Conservation (phyloP, 2,888 invertebrate species). For the Dasysyrphus tricinctus region DNA sequence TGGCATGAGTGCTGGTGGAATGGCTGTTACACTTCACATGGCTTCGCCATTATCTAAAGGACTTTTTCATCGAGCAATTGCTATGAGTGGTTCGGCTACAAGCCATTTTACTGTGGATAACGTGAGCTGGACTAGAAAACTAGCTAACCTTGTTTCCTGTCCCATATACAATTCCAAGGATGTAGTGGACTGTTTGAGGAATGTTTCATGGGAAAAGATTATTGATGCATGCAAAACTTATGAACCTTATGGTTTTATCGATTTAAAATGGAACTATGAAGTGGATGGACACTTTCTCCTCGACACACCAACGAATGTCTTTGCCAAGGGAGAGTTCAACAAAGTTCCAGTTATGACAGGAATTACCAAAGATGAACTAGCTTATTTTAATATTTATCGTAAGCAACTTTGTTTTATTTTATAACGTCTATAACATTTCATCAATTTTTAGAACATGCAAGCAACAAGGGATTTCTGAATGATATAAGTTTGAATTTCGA, state of each 20-base stretch:
- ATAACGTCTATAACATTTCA: neutral
- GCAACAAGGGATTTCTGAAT: slow-evolving; percentile 76
- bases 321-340: slow-evolving; percentile 84
- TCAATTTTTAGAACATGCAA: slow-evolving; percentile 75
- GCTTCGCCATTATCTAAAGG: slow-evolving; percentile 87
- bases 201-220: slow-evolving; percentile 77
- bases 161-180: slow-evolving; percentile 84
- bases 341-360: slow-evolving; percentile 87
- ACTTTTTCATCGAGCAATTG: slow-evolving; percentile 88
- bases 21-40: slow-evolving; percentile 84
- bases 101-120: slow-evolving; percentile 84
- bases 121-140: slow-evolving; percentile 85
- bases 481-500: slow-evolving; percentile 78
- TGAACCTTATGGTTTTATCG: slow-evolving; percentile 78
- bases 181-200: slow-evolving; percentile 85
- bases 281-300: slow-evolving; percentile 87
- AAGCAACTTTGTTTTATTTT: neutral
- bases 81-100: slow-evolving; percentile 87
- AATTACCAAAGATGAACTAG: slow-evolving; percentile 85
- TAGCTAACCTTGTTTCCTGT: slow-evolving; percentile 86
- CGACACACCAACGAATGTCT: slow-evolving; percentile 85
- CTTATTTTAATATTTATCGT: slow-evolving; percentile 15
- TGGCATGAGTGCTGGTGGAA: slow-evolving; percentile 85
- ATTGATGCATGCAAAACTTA: slow-evolving; percentile 76
- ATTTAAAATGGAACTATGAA: slow-evolving; percentile 83